Evolutionary conservation across 1,140 invertebrate genomes (phyloP).

Genomic region (Schlechtendalia chinensis): DNA sequence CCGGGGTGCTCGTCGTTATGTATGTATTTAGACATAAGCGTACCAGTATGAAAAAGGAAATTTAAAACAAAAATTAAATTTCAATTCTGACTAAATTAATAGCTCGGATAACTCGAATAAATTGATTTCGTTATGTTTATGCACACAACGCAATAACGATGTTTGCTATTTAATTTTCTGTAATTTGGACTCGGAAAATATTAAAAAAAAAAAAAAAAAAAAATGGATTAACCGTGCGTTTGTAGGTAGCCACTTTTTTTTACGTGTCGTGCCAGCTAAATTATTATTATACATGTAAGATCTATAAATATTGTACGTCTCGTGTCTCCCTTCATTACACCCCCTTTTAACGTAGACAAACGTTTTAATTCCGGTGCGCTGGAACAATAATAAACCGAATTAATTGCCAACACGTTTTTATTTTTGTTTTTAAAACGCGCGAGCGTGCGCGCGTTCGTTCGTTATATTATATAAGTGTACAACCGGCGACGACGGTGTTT

Average conservation of each 20-base stretch:
- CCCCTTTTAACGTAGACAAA: neutral
- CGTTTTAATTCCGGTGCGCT: conserved; percentile 24
- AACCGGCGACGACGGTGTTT: no score
- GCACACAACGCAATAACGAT: no score
- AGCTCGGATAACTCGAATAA: no score
- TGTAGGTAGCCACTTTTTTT: neutral
- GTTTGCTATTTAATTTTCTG: no score
- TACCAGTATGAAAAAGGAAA: no score
- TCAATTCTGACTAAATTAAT: no score
- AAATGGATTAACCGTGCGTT: neutral
- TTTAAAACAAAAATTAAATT: no score
- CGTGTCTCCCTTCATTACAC: neutral
- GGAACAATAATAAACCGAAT: conserved; percentile 20
- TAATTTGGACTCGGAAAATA: no score
- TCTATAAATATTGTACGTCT: conserved; percentile 44
- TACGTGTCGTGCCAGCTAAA: neutral
- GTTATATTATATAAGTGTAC: neutral
- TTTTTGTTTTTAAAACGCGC: neutral
- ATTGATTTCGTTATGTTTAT: no score
- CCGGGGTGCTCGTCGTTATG: no score
- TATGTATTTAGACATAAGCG: no score
- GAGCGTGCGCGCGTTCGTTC: no score
- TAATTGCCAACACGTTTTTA: conserved; percentile 33
- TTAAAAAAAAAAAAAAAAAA: neutral
- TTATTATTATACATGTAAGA: neutral